These are phyloP conservation scores for Sinocyclocheilus anophthalmus DNA, from an alignment of 2,113 vertebrate genomes.

Conservation along the genomic window DNA sequence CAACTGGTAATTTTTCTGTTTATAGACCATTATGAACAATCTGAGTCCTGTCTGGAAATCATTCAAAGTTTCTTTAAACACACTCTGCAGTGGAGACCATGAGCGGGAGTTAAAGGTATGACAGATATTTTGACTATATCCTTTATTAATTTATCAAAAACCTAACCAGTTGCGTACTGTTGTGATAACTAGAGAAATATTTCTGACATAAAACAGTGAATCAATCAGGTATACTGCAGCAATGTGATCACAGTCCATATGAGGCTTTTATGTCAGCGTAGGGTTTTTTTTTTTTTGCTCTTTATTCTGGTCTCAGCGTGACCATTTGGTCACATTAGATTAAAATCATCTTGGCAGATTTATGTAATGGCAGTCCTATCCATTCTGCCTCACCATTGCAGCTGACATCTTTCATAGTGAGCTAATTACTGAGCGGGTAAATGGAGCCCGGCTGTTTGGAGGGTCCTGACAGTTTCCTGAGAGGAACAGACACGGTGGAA, in stretches of 20 bases:
- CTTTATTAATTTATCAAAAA: background rate
- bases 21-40: constrained; percentile 97
- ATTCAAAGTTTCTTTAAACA: constrained; percentile 98
- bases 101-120: constrained; percentile 78
- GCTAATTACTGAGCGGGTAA: constrained; percentile 51
- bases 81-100: constrained; percentile 94
- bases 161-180: background rate
- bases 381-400: constrained; percentile 48
- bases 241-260: background rate
- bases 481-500: constrained; percentile 43
- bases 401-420: constrained; percentile 49
- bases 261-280: background rate
- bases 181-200: background rate
- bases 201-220: background rate
- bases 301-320: background rate
- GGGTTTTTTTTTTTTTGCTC: background rate
- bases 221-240: background rate
- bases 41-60: constrained; percentile 96
- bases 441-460: constrained; percentile 3
- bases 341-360: constrained; percentile 44
- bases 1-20: constrained; percentile 55
- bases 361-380: constrained; percentile 35
- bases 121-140: background rate
- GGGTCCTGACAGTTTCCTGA: constrained; percentile 49
- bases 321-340: constrained; percentile 44